Conservation (phyloP, 2,113 vertebrate species). For the Grammomys surdaster region DNA sequence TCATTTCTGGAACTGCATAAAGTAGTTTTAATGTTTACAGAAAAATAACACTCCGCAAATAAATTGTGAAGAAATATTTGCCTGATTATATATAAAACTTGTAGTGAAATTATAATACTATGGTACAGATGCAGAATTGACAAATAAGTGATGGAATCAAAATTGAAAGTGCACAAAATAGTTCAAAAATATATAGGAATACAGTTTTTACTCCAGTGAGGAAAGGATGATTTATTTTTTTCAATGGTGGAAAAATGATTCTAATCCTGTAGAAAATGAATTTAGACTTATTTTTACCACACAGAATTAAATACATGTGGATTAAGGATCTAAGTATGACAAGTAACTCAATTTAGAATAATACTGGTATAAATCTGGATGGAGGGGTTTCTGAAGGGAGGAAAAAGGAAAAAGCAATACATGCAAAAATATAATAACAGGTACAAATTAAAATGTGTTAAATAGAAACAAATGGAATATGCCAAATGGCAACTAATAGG, state of each 20-base stretch:
- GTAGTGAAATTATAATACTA: neutral
- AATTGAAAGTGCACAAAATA: neutral
- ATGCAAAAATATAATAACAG: neutral
- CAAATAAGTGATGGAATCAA: neutral
- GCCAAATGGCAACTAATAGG: neutral
- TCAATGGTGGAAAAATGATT: neutral
- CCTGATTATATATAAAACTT: neutral
- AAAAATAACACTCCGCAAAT: neutral
- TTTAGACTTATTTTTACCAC: neutral
- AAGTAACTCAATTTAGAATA: conserved; percentile 33
- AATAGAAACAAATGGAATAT: neutral
- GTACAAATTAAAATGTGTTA: neutral
- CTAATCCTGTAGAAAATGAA: conserved; percentile 29
- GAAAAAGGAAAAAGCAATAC: neutral
- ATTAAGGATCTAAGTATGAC: neutral
- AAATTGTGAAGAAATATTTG: neutral
- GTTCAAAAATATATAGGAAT: neutral
- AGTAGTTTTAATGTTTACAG: conserved; percentile 21
- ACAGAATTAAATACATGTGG: neutral
- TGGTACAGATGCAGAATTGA: neutral
- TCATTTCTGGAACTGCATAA: conserved; percentile 44
- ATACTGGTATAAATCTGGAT: neutral
- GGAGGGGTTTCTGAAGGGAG: neutral
- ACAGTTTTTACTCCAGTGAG: neutral
- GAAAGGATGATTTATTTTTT: conserved; percentile 10